These are phyloP conservation scores for Drosophila baimaii DNA, from an alignment of 1,140 invertebrate species.

Conservation along the genomic window DNA sequence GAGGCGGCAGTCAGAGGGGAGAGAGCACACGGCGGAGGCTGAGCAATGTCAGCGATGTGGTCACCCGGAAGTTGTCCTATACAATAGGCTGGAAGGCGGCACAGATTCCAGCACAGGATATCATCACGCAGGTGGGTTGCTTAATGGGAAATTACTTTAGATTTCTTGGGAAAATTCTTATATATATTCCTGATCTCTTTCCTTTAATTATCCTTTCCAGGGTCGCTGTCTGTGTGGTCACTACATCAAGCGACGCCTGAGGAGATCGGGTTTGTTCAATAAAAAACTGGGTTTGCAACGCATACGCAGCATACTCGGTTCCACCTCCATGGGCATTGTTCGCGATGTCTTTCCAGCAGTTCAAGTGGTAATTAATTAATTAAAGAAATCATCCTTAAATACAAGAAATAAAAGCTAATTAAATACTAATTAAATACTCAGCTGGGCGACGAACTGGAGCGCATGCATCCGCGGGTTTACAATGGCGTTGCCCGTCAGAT, in stretches of 20 bases:
- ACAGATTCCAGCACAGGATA: conserved; percentile 86
- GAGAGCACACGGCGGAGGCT: conserved; percentile 86
- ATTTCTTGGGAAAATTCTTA: too few species aligned
- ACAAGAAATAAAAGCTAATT: not conserved
- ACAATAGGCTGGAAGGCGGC: conserved; percentile 88
- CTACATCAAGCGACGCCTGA: conserved; percentile 88
- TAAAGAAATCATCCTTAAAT: not conserved
- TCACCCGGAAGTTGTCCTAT: conserved; percentile 88
- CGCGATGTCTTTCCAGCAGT: conserved; percentile 87
- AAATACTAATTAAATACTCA: conserved; percentile 25
- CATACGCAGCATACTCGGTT: conserved; percentile 87
- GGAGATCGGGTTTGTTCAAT: conserved; percentile 88
- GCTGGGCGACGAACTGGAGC: conserved; percentile 88
- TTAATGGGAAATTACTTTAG: too few species aligned
- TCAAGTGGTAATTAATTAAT: conserved; percentile 68
- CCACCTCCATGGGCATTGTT: conserved; percentile 85
- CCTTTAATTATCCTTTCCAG: conserved; percentile 15
- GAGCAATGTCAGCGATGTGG: conserved; percentile 89
- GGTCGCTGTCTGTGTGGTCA: conserved; percentile 88
- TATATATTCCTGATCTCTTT: too few species aligned
- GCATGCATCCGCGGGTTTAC: conserved; percentile 88
- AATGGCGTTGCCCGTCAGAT: conserved; percentile 87
- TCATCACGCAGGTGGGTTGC: conserved; percentile 85
- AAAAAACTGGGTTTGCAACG: conserved; percentile 89
- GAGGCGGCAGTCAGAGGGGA: conserved; percentile 44